Base-by-base conservation (phyloP, 2,797 vertebrate genomes). In the Poecilia picta region DNA sequence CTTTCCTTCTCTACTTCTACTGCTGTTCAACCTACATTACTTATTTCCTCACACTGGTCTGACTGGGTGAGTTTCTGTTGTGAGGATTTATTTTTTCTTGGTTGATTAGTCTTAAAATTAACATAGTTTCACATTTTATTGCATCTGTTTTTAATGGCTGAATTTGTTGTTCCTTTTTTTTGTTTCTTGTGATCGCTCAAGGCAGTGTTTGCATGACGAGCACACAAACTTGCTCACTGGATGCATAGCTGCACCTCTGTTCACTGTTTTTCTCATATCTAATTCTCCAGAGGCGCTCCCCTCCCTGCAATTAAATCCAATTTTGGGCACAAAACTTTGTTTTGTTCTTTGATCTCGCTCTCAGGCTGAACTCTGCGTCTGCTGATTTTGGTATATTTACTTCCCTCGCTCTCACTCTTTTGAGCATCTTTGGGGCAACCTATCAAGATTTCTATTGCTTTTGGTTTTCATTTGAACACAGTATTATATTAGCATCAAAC, bases 291-390 rank as follows among this genome's bases (percentile, higher is more conserved):
- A 85, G 89, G 80, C 74, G 15, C 70, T 84, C 74, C 85, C 81
- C 87, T 89, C 85, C 89, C 88, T 46, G 20, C 74, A 87, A 91
- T 92, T 87, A 86, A 80, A 79, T 72, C 73, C 64, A 86, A 88
- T 88, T 85, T 87, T 88, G 57, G 66, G 75, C 76, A 87, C 85
- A 91, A 77, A 90, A 83, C 75, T 53, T 4, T 36, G 72, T 83
- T 87, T 88, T 85, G 75, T 89, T 83, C 62, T 90, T 87, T 83
- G 74, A 86, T 85, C 77, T 81, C 36, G 11, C 41, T 81, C 71
- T 53, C 64, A 16, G 53, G 59, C 55, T 66, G 45, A 91, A 73
- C 78, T 82, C 75, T 86, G 6, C 8, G 18, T 82, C 46, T 87
- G 49, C 83, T 77, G 66, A 76, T 78, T 79, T 74, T 62, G 72